Evolutionary conservation across 2,113 vertebrate genomes (phyloP).

Genomic region (Tautogolabrus adspersus): DNA sequence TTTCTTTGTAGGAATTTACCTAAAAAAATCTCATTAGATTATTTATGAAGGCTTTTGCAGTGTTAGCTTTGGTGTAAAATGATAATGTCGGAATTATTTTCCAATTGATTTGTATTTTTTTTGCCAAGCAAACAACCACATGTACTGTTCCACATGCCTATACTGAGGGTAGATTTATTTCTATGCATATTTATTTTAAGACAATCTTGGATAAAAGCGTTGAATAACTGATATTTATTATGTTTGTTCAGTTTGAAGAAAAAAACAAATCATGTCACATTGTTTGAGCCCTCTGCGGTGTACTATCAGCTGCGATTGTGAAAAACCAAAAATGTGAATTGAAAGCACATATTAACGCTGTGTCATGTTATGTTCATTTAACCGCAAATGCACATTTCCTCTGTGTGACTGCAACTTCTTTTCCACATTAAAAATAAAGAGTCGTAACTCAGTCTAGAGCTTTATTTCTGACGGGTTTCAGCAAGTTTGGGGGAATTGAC

Average conservation of each 20-base stretch:
- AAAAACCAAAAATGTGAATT: constrained; percentile 59
- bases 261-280: constrained; percentile 1
- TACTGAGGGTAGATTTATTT: constrained; percentile 32
- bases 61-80: constrained; percentile 43
- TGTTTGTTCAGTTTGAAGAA: constrained; percentile 16
- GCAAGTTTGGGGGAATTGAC: neutral
- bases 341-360: constrained; percentile 38
- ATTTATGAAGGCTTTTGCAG: constrained; percentile 70
- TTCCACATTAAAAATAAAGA: constrained; percentile 75
- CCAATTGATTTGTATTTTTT: constrained; percentile 34
- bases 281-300: constrained; percentile 51
- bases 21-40: constrained; percentile 63
- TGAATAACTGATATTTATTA: constrained; percentile 23
- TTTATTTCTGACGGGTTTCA: neutral
- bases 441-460: constrained; percentile 39
- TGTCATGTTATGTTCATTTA: constrained; percentile 38
- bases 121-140: constrained; percentile 26
- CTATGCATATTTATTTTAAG: constrained; percentile 65
- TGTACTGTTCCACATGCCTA: constrained; percentile 40
- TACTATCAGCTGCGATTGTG: constrained; percentile 62
- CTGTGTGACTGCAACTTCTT: constrained; percentile 75
- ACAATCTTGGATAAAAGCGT: constrained; percentile 54
- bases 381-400: constrained; percentile 51
- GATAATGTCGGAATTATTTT: constrained; percentile 53
- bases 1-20: constrained; percentile 64